Percentiles rank a stretch among this genome's conserved stretches.
phyloP scores from a whole-genome alignment of 2,888 invertebrate species.

The Apocheima hispidaria region DNA sequence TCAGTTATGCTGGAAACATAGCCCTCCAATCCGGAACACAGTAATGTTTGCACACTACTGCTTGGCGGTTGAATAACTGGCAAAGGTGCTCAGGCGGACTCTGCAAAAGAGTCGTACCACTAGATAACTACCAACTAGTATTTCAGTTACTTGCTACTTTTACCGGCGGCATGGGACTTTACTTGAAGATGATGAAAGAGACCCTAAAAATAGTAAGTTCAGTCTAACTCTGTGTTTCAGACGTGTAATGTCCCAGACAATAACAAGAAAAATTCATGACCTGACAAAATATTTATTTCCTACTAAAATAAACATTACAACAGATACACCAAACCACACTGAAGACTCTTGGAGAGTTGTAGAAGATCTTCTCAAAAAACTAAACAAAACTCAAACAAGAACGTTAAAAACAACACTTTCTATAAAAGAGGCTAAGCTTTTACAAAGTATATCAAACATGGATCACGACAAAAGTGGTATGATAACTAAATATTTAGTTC shows the following conservation, averaged over 20 bases:
- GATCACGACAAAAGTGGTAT: constrained; percentile 61
- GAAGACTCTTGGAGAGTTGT: constrained; percentile 51
- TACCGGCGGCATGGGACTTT: too few relatives aligned
- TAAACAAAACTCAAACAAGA: constrained; percentile 45
- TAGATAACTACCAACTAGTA: too few relatives aligned
- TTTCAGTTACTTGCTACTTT: too few relatives aligned
- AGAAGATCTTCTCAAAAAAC: constrained; percentile 56
- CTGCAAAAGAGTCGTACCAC: too few relatives aligned
- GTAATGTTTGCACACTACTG: too few relatives aligned
- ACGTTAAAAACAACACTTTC: constrained; percentile 26
- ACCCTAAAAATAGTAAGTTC: too few relatives aligned
- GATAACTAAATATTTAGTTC: constrained; percentile 19
- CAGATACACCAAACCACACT: constrained; percentile 14
- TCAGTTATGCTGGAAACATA: too few relatives aligned
- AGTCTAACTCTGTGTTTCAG: too few relatives aligned
- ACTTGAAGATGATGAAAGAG: too few relatives aligned
- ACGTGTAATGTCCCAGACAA: constrained; percentile 7
- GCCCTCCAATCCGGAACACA: too few relatives aligned
- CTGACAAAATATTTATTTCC: constrained; percentile 39
- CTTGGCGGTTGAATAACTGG: too few relatives aligned
- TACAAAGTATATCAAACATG: constrained; percentile 52
- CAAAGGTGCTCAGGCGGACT: too few relatives aligned
- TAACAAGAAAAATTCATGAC: constrained; percentile 19
- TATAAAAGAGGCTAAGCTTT: constrained; percentile 43
- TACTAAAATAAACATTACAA: constrained; percentile 19